Conservation (phyloP, 2,888 invertebrate species). For the Folsomia candida region DNA sequence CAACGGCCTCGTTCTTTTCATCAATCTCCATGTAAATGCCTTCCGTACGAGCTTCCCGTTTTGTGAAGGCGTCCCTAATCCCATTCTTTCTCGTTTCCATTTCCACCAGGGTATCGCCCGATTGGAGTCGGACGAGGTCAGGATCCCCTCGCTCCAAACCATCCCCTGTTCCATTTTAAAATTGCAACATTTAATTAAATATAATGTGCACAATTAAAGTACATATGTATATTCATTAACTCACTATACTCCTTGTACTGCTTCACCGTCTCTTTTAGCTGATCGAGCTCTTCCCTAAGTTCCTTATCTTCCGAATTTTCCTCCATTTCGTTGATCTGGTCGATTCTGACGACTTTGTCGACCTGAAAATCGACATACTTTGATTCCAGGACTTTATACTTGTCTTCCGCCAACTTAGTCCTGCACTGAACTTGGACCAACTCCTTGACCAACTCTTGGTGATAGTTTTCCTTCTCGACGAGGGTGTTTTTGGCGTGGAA, state of each 20-base stretch:
- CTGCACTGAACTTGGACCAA: slow-evolving; percentile 6
- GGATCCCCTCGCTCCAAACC: slow-evolving; percentile 6
- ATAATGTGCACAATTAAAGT: background rate
- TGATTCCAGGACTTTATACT: background rate
- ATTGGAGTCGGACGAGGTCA: background rate
- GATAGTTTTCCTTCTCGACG: slow-evolving; percentile 12
- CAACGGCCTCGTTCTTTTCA: slow-evolving; percentile 19
- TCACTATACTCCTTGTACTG: slow-evolving; percentile 10
- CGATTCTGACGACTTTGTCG: background rate
- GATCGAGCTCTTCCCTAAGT: background rate
- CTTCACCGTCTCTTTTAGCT: background rate
- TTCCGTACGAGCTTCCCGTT: slow-evolving; percentile 11
- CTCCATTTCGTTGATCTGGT: slow-evolving; percentile 5
- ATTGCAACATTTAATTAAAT: background rate
- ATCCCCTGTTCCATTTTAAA: background rate
- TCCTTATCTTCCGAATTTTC: background rate
- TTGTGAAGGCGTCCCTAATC: slow-evolving; percentile 13
- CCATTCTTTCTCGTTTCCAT: slow-evolving; percentile 7
- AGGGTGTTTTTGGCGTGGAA: slow-evolving; percentile 8
- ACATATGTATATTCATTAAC: background rate
- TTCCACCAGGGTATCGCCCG: slow-evolving; percentile 8
- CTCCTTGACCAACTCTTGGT: slow-evolving; percentile 12
- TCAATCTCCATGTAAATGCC: slow-evolving; percentile 21
- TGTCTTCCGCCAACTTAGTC: background rate
- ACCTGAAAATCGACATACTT: background rate